Conservation (phyloP, 2,888 invertebrate species). For the Stegophylla sp. region DNA sequence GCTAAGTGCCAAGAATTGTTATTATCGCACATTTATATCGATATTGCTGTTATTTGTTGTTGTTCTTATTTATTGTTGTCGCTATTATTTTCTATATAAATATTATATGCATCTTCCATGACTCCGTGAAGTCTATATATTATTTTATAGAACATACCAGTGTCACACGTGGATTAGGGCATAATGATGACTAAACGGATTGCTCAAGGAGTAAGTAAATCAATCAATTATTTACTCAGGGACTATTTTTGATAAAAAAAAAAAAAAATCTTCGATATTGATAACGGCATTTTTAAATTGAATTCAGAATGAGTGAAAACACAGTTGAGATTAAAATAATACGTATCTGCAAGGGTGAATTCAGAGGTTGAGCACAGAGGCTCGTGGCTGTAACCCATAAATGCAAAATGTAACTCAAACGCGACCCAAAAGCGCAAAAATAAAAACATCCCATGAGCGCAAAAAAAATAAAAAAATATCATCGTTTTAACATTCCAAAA, state of each 20-base stretch:
- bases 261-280: no score
- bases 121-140: background rate
- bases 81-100: background rate
- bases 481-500: no score
- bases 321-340: no score
- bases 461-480: no score
- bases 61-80: background rate
- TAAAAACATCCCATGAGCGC: no score
- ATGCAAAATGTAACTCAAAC: no score
- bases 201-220: constrained; percentile 39
- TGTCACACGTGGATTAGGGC: background rate
- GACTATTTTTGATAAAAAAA: background rate
- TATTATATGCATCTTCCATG: background rate
- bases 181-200: constrained; percentile 25
- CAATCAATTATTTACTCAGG: background rate
- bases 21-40: background rate
- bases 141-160: background rate
- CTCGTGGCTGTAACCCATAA: no score
- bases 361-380: no score
- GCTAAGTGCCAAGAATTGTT: background rate
- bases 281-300: no score
- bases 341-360: no score
- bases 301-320: no score
- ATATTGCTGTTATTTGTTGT: background rate
- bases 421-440: no score